A percentile compares a stretch with the other conserved stretches of the same genome.
Conservation (phyloP, 2,888 invertebrate genomes). For the Caenorhabditis plicata region DNA sequence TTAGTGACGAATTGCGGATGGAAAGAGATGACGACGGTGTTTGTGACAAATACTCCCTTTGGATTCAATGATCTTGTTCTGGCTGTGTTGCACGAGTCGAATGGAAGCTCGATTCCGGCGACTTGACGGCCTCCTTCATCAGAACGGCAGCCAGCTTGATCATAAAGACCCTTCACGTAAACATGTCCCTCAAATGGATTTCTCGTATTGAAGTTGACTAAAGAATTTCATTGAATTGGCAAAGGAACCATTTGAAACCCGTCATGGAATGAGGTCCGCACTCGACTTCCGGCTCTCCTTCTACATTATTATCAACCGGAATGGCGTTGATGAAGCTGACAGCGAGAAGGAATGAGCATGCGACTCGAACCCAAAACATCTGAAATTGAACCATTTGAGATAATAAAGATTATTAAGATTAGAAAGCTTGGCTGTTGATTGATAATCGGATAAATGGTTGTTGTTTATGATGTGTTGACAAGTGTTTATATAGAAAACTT, state of each 20-base stretch:
- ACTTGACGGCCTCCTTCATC: constrained; percentile 48
- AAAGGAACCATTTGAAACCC: constrained; percentile 13
- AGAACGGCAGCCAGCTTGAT: constrained; percentile 44
- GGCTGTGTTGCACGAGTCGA: constrained; percentile 57
- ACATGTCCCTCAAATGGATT: constrained; percentile 54
- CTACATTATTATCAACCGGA: constrained; percentile 59
- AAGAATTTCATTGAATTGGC: not conserved
- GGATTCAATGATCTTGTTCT: constrained; percentile 65
- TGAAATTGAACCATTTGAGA: not conserved
- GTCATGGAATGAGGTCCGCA: constrained; percentile 64
- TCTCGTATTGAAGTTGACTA: constrained; percentile 52
- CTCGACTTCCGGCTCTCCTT: constrained; percentile 62
- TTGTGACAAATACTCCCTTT: constrained; percentile 63
- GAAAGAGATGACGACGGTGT: constrained; percentile 65
- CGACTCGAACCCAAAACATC: too few relatives aligned
- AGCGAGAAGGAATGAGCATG: constrained; percentile 13
- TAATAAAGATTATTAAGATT: not conserved
- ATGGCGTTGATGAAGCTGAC: constrained; percentile 32
- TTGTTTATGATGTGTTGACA: too few relatives aligned
- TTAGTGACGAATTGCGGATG: constrained; percentile 65
- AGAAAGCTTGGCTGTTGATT: not conserved
- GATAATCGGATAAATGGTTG: not conserved
- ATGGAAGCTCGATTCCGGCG: constrained; percentile 64
- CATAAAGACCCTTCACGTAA: constrained; percentile 55
- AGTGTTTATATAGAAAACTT: not conserved